Evolutionary conservation across 2,888 invertebrate species (phyloP).

Genomic region (Andrena hattorfiana): DNA sequence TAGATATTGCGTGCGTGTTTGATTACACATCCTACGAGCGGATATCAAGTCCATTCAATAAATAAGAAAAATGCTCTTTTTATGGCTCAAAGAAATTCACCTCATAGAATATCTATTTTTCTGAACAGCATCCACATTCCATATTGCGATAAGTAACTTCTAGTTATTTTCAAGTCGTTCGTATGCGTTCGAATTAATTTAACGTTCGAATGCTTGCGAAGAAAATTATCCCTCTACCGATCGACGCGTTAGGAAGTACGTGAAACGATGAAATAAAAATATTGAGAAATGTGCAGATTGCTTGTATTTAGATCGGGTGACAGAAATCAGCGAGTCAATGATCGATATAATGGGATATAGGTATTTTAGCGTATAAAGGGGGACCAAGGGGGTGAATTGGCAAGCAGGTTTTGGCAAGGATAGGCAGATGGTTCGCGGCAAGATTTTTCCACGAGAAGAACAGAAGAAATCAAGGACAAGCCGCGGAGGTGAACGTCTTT

Average conservation of each 20-base stretch:
- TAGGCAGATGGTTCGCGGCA: background rate
- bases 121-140: background rate
- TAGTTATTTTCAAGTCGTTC: background rate
- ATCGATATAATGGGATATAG: background rate
- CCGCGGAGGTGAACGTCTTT: slow-evolving; percentile 39
- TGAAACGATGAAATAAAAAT: no score
- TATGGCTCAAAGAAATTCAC: background rate
- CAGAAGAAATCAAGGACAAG: background rate
- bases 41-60: no score
- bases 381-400: background rate
- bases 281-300: background rate
- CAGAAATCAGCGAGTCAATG: background rate
- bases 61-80: background rate
- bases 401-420: background rate
- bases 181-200: background rate
- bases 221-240: no score
- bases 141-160: background rate
- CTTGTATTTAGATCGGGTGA: background rate
- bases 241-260: no score
- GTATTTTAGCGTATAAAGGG: background rate
- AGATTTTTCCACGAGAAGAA: slow-evolving; percentile 4
- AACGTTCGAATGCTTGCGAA: no score
- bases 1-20: background rate
- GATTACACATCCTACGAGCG: background rate
- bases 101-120: background rate